Base-by-base conservation (phyloP, 2,888 invertebrate species). In the Drosophila formosana region DNA sequence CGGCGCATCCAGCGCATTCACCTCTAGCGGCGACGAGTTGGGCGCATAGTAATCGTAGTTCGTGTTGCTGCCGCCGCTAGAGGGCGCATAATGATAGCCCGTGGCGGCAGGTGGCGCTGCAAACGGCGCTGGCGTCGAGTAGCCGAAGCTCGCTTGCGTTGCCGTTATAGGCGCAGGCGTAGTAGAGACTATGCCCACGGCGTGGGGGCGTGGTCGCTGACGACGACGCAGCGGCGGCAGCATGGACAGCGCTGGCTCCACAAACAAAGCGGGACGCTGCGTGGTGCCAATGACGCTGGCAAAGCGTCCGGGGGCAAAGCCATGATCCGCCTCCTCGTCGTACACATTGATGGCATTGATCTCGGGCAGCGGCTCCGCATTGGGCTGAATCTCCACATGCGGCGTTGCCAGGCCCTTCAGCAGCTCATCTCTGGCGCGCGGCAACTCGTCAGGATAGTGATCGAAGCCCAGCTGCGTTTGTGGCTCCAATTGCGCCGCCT, bases 401-500 rank as follows among this genome's bases (percentile, higher is more conserved):
- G 88, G 88, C 3, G 80, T 72, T 4, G 46, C 72, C 3, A 60
- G 26, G 26, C 66, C 67, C 5, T 47, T 45, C 5, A 72, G 66
- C 26, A 78, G 47, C 37, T 89, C 82, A 30, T 78, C 65, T 5
- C 67, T 52, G 0, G 78, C 76, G 0, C 87, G 50, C 0, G 90
- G 86, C 68, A 91, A 52, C 63, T 91, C 91, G 55, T 91, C 90
- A 25, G 92, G 92, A 70, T 92, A 92, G 57, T 92, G 92, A 74
- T 92, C 91, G 47, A 91, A 92, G 43, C 92, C 92, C 3, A 92
- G 80, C 46, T 91, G 89, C 0, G 73, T 91, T 58, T 67, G 92
- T 7, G 78, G 93, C 89, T 75, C 93, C 90, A 91, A 70, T 45
- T 90, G 82, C 7, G 90, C 92, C 4, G 92, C 90, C 67, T 91